Evolutionary conservation across 2,797 vertebrate genomes (phyloP), one percentile per base, ranked within the genome.

Genomic region (Hippocampus kuda): DNA sequence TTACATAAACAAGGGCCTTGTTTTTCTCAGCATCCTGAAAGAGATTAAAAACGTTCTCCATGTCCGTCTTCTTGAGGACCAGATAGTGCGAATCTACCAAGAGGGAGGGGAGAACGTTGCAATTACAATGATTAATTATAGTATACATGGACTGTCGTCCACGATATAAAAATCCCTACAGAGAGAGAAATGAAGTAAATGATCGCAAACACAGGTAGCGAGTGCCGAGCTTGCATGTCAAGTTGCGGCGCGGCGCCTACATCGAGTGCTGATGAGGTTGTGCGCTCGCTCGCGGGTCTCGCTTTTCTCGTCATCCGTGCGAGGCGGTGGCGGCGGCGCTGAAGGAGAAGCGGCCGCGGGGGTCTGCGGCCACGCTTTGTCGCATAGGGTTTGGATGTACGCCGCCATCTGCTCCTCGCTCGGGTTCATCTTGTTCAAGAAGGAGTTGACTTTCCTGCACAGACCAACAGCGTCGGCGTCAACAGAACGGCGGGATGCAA

Each of bases 1-100:
- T 90, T 42, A 92, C 92, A 81, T 91, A 92, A 11, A 89, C 75
- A 75, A 93, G 75, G 22, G 73, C 89, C 84, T 92, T 91, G 83
- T 93, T 93, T 74, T 86, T 83, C 65, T 91, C 83, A 0, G 66
- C 8, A 67, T 92, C 79, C 81, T 93, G 92, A 72, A 93, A 91
- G 61, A 88, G 66, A 75, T 87, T 89, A 69, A 92, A 92, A 62
- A 89, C 79, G 0, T 74, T 71, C 70, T 92, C 89, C 81, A 92
- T 49, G 53, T 91, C 85, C 0, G 79, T 81, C 77, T 91, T 92
- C 83, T 89, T 90, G 67, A 91, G 71, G 51, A 91, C 61, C 0
- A 86, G 77, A 53, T 70, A 76, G 41, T 77, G 86, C 67, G 89
- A 85, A 83, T 83, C 91, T 92, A 61, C 65, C 77, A 53, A 27